Evolutionary conservation across 2,113 vertebrate species (phyloP), one percentile per base, ranked within the genome.

Genomic region (Platichthys stellatus): DNA sequence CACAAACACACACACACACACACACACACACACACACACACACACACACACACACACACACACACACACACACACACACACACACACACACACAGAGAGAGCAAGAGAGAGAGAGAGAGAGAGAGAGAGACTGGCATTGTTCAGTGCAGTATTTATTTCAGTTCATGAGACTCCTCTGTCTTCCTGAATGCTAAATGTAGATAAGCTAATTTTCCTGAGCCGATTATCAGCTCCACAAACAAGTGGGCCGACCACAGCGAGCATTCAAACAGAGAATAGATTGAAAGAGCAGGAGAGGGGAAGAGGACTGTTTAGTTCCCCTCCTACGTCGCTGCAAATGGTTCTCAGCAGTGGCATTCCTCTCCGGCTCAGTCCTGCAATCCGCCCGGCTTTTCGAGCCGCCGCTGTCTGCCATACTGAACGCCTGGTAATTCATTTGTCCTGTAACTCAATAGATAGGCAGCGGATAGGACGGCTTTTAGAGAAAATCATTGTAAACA

Each of bases 161-260:
- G 81, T 88, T 83, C 74, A 81, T 56, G 72, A 85, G 84, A 79
- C 74, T 81, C 66, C 59, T 88, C 86, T 84, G 86, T 88, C 77
- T 80, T 81, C 59, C 76, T 87, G 68, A 90, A 90, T 82, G 83
- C 78, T 88, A 85, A 90, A 85, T 73, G 87, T 43, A 90, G 88
- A 91, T 88, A 89, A 88, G 90, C 87, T 87, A 87, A 90, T 88
- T 89, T 92, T 78, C 77, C 72, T 76, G 82, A 88, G 86, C 87
- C 26, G 83, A 90, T 91, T 89, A 90, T 85, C 84, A 87, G 87
- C 86, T 79, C 84, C 72, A 85, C 74, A 84, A 89, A 89, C 64
- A 88, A 90, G 84, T 85, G 80, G 86, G 85, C 76, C 73, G 82
- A 72, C 81, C 75, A 69, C 79, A 82, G 71, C 5, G 45, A 78